Base-by-base conservation (phyloP, 2,797 vertebrate species). In the Babyrousa celebensis region DNA sequence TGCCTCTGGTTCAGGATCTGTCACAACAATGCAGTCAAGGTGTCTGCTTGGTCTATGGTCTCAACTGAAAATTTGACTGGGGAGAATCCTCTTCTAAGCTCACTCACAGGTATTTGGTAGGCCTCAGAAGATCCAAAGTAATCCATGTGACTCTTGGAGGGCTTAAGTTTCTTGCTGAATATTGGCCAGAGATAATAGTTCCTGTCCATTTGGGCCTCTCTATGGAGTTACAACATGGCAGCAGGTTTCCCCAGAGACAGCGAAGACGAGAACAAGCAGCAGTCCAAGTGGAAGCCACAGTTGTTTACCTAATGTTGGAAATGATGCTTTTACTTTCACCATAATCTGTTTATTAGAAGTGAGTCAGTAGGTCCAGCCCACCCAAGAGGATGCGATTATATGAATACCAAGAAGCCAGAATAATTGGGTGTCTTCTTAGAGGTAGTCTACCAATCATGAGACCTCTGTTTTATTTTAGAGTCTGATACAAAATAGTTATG, bases 311-410 rank as follows among this genome's bases (percentile, higher is more conserved):
- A 65, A 27, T 68, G 1, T 17, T 63, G 14, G 32, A 65, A 84
- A 20, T 20, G 43, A 92, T 7, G 16, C 1, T 62, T 70, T 43
- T 12, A 78, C 25, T 93, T 89, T 89, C 15, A 56, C 17, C 4
- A 17, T 71, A 85, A 56, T 25, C 8, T 89, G 21, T 43, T 96
- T 65, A 32, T 29, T 96, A 36, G 9, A 89, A 93, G 29, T 68
- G 21, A 79, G 43, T 58, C 27, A 85, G 9, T n/a, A 63, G 15
- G 5, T 75, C 6, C 29, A 84, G 6, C 9, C 40, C 11, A 74
- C 2, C 48, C 6, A 91, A 91, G 11, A 29, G 10, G 21, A 60
- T 40, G 70, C n/a, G 18, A n/a, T 20, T 94, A 48, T 12, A 32
- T 36, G 25, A 84, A 60, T 32, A 36, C 16, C 52, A 84, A 58